Percentiles rank a stretch among this genome's conserved stretches.
Conservation (phyloP, 2,797 vertebrate genomes). For the Nothura maculosa region DNA sequence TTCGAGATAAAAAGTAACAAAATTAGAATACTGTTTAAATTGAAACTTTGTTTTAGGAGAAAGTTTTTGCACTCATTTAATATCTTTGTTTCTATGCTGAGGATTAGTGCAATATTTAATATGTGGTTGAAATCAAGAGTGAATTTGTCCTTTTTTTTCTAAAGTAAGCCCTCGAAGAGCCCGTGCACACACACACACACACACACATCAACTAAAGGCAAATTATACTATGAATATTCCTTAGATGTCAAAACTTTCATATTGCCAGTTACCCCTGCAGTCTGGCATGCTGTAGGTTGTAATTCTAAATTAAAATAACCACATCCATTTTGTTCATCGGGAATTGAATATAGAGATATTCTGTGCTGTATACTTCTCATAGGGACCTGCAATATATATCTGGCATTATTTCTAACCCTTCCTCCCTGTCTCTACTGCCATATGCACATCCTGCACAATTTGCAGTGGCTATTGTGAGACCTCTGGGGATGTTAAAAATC, state of each 20-base stretch:
- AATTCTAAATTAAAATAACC: not conserved
- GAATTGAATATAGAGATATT: not conserved
- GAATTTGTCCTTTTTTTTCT: not conserved
- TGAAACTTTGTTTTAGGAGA: not conserved
- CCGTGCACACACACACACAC: too few relatives aligned
- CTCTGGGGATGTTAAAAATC: not conserved
- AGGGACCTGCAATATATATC: not conserved
- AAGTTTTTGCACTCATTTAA: not conserved
- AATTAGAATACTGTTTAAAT: too few relatives aligned
- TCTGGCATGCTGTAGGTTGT: not conserved
- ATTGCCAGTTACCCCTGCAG: not conserved
- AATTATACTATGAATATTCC: not conserved
- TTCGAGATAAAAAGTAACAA: slow-evolving; percentile 35
- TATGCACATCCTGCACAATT: slow-evolving; percentile 44
- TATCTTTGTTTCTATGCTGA: not conserved
- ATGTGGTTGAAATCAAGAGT: not conserved
- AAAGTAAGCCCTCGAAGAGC: not conserved
- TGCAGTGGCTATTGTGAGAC: slow-evolving; percentile 15
- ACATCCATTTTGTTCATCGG: not conserved
- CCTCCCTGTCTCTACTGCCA: slow-evolving; percentile 42
- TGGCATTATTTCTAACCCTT: slow-evolving; percentile 53
- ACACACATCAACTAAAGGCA: not conserved
- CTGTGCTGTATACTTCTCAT: not conserved
- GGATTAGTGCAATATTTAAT: not conserved
- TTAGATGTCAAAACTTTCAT: not conserved